Evolutionary conservation across 1,140 invertebrate species (phyloP), one percentile per base, ranked within the genome.

Genomic region (Geopemphigus sp.): DNA sequence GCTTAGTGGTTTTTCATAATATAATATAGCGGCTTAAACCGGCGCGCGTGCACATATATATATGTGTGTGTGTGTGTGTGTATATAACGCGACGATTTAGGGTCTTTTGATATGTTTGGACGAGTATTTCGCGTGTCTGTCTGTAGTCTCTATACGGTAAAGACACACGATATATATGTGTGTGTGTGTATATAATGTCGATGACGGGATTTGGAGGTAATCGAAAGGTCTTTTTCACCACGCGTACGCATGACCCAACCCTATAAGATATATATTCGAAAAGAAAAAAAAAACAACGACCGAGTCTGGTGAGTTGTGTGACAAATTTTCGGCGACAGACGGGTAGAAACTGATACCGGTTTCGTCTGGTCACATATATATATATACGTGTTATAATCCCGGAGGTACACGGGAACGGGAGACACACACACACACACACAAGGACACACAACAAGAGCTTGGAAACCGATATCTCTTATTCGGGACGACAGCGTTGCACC

Each of bases 401-500:
- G 1, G 14, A 6, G 5, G 11, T 5, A 64, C 63, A n/a, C 32
- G 32, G 32, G 32, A 39, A 3, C 32, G 22, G 64, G 24, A 72
- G 70, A 24, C 17, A 5, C 39, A 50, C 64, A 50, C 22, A 24
- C 12, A 39, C 32, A n/a, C 59, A 61, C 24, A 61, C 24, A 22
- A 15, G n/a, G 6, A 57, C 54, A 8, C 54, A 29, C 45, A 12
- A 61, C 32, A 47, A 76, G 73, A 76, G 56, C 73, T 76, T 47
- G 73, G 73, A 76, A 76, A 76, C 73, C 73, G 73, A 76, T 76
- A 59, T 59, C 54, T 76, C 54, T 76, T 59, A 76, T 76, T 76
- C 73, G 73, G 32, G 32, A 54, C 56, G 73, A 76, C 73, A 47
- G 73, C 14, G 32, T 39, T 47, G 63, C 63, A 47, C 32, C 63